Evolutionary conservation across 2,113 vertebrate genomes (phyloP).

Genomic region (Misgurnus anguillicaudatus): DNA sequence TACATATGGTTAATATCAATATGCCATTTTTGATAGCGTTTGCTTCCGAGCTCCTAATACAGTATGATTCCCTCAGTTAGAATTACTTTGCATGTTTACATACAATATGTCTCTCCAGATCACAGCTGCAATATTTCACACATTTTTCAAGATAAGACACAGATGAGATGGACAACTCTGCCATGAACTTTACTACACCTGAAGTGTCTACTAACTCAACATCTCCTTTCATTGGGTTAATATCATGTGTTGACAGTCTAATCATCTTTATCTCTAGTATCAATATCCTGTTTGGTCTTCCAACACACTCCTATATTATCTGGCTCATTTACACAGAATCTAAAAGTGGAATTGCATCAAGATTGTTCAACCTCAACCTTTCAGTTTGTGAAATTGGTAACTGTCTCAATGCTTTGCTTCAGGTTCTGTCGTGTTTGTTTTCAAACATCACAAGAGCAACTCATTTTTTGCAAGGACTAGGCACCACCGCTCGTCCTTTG

Average conservation of each 20-base stretch:
- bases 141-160: too few relatives aligned
- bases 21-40: too few relatives aligned
- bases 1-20: too few relatives aligned
- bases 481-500: background rate
- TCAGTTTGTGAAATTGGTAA: conserved; percentile 13
- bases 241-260: background rate
- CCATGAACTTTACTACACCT: background rate
- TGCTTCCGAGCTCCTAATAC: too few relatives aligned
- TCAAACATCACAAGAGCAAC: background rate
- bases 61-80: too few relatives aligned
- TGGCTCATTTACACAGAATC: background rate
- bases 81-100: too few relatives aligned
- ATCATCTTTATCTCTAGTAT: background rate
- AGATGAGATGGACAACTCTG: background rate
- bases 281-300: background rate
- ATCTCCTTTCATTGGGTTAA: background rate
- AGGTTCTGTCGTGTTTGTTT: background rate
- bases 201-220: background rate
- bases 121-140: background rate
- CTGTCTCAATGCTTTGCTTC: background rate
- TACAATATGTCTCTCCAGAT: background rate
- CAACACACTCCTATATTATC: background rate
- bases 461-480: background rate
- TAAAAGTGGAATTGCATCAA: background rate
- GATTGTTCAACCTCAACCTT: background rate